These are phyloP conservation scores for Menidia menidia DNA, from an alignment of 2,797 vertebrate genomes.

Conservation along the genomic window DNA sequence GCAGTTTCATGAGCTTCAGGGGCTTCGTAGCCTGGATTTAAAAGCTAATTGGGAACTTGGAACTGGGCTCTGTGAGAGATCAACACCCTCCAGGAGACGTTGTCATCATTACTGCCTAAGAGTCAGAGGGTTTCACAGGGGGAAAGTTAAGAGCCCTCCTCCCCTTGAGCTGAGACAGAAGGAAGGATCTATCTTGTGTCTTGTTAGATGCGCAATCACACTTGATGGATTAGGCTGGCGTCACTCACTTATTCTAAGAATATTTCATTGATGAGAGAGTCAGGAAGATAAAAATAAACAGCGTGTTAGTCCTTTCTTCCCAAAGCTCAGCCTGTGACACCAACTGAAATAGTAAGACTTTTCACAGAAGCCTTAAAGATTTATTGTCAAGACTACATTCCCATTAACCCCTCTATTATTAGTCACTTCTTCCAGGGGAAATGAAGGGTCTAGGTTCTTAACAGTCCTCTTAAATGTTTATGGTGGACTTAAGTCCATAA, in stretches of 20 bases:
- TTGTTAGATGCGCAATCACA: slow-evolving; percentile 12
- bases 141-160: slow-evolving; percentile 45
- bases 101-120: slow-evolving; percentile 56
- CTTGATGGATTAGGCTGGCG: slow-evolving; percentile 5
- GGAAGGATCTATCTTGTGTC: slow-evolving; percentile 3
- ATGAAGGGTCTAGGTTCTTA: not conserved
- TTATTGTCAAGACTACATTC: not conserved
- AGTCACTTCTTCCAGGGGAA: not conserved
- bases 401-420: no score
- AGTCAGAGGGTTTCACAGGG: slow-evolving; percentile 51
- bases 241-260: slow-evolving; percentile 9
- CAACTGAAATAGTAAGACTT: not conserved
- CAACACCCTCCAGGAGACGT: slow-evolving; percentile 41
- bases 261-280: not conserved
- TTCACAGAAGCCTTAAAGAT: not conserved
- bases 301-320: not conserved
- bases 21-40: slow-evolving; percentile 27
- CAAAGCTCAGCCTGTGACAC: not conserved
- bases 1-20: slow-evolving; percentile 41
- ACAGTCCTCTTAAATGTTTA: not conserved
- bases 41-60: slow-evolving; percentile 61
- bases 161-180: slow-evolving; percentile 21
- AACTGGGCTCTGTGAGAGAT: slow-evolving; percentile 50
- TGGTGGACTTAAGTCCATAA: not conserved
- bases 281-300: not conserved